Base-by-base conservation (phyloP, 2,113 vertebrate species). In the Oreochromis tanganicae region DNA sequence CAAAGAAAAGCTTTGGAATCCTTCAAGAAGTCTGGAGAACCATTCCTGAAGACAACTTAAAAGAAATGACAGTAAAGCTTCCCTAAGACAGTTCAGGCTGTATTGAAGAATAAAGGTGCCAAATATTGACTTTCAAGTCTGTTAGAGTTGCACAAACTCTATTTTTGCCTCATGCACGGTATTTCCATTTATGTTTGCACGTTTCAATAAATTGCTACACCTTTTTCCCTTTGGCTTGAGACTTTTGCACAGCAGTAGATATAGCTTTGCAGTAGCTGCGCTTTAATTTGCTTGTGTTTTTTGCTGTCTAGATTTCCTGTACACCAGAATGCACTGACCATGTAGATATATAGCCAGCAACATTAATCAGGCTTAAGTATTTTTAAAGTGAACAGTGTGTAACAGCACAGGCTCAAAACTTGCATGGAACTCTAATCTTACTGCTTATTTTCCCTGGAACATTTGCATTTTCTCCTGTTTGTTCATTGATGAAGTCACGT, bases 101-200 rank as follows among this genome's bases (percentile, higher is more conserved):
- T 36, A 17, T 36, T 66, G 1, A 66, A 66, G 61, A 66, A 66
- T 38, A 66, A 66, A 38, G 19, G 34, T 68, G 34, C 19, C 34
- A 38, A 38, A 38, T 38, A 38, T 68, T 38, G 34, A 68, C 61
- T 68, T 68, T 13, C 61, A 66, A 38, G 61, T 7, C 6, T 66
- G 61, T 66, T 66, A 0, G 19, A 66, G 34, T 21, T 38, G 34
- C 34, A 38, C 61, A 66, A 21, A 66, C 61, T 66, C 61, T 36
- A 32, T 12, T 66, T 66, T 66, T 66, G 0, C 17, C 5, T 66
- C 36, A 36, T 66, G 4, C 17, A 66, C 0, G 0, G 17, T 0
- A 4, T 38, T 66, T 38, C 4, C 34, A 38, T 66, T 66, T 38
- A n/a, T 66, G 61, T 48, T 46, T 27, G 41, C 14, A 29, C 14